Base-by-base conservation (phyloP, 2,113 vertebrate genomes). In the Camelus bactrianus region DNA sequence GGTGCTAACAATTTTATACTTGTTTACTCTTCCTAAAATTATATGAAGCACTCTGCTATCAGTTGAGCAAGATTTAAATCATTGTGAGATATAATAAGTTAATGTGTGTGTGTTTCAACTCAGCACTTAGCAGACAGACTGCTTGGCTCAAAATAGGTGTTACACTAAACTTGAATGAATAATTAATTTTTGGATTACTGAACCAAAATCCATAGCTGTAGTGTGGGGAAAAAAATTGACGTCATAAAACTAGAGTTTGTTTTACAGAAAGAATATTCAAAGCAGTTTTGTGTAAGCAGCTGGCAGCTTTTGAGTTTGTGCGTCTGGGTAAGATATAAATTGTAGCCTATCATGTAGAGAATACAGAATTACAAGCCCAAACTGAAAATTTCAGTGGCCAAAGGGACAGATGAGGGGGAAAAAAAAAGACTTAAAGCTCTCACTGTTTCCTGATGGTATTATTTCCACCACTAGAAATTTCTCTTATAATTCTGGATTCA, bases 161-260 rank as follows among this genome's bases (percentile, higher is more conserved):
- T 80, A 54, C 3, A n/a, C 69, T 83, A 50, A 65, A 82, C 15
- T 84, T 94, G 54, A 91, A 82, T 42, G 30, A 93, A 88, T 77
- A 24, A 58, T 48, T 93, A 64, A 58, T 69, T 93, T 90, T 52
- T 15, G 8, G 24, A 65, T 72, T 93, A 52, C 17, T 91, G 81
- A 82, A 62, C 35, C 42, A 28, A 93, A 65, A 76, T 15, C 17
- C 35, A 14, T 79, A 22, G 48, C 46, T n/a, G 22, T 64, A 92
- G 2, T 58, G 48, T 14, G 14, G 8, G 20, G 35, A 35, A 69
- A 64, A 75, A 28, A 22, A 35, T 13, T 20, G 30, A 54, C 30
- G 16, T 62, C 54, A 69, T 93, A 56, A 77, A 79, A 60, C 28
- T 30, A 3, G 65, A 1, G 17, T 67, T 79, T 67, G 12, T 58